Conservation (phyloP, 2,888 invertebrate species). For the Minunthozetes semirufus region DNA sequence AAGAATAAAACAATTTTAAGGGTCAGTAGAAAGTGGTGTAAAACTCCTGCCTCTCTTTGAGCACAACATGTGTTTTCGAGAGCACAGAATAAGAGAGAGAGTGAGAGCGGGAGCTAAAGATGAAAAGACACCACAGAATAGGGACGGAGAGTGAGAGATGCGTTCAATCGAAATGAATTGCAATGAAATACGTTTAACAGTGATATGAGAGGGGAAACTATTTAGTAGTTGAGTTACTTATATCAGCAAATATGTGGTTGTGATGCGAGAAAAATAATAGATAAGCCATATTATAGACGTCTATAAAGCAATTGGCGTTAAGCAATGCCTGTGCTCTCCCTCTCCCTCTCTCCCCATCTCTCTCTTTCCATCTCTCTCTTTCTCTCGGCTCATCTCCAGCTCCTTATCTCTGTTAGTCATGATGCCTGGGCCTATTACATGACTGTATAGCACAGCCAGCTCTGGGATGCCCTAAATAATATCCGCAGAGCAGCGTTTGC, state of each 20-base stretch:
- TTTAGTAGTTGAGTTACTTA: background rate
- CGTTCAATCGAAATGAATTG: slow-evolving; percentile 12
- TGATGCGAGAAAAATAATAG: slow-evolving; percentile 20
- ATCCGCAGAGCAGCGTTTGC: background rate
- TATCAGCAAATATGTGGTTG: slow-evolving; percentile 7
- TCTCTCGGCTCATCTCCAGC: slow-evolving; percentile 9
- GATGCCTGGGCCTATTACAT: slow-evolving; percentile 12
- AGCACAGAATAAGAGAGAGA: background rate
- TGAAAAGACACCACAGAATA: background rate
- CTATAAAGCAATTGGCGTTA: slow-evolving; percentile 1
- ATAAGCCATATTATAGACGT: slow-evolving; percentile 9
- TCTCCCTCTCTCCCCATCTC: background rate
- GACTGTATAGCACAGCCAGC: background rate
- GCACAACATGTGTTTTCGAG: slow-evolving; percentile 5
- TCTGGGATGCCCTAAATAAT: slow-evolving; percentile 28
- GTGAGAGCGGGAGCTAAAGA: background rate
- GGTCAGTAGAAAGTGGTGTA: slow-evolving; percentile 5
- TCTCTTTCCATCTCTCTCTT: no score
- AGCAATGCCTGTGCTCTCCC: background rate
- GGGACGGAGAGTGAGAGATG: background rate
- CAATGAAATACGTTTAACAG: background rate
- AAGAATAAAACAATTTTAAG: slow-evolving; percentile 5
- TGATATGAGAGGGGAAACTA: background rate
- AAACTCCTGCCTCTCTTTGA: background rate
- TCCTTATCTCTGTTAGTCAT: slow-evolving; percentile 12